Evolutionary conservation across 2,888 invertebrate species (phyloP).

Genomic region (Rhopalosiphum nymphaeae): DNA sequence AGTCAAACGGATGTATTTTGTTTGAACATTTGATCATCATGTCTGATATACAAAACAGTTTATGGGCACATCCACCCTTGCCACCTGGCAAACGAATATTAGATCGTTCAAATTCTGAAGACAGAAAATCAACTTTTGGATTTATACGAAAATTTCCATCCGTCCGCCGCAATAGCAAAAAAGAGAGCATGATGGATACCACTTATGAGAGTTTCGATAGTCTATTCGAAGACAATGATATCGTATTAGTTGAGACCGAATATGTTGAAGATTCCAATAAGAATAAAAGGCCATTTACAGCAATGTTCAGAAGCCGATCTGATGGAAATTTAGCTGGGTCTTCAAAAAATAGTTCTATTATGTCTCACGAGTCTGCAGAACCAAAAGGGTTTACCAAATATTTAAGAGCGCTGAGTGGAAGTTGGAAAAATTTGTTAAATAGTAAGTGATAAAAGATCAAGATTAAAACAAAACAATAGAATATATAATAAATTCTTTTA

Average conservation of each 20-base stretch:
- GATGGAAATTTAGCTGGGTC: conserved; percentile 76
- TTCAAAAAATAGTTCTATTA: conserved; percentile 66
- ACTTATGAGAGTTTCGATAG: conserved; percentile 66
- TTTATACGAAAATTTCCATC: conserved; percentile 46
- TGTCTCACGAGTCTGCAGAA: conserved; percentile 71
- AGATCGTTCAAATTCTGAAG: conserved; percentile 43
- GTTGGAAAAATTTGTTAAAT: conserved; percentile 84
- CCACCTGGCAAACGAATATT: conserved; percentile 64
- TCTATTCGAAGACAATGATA: conserved; percentile 64
- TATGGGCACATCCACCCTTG: conserved; percentile 65
- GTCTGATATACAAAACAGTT: conserved; percentile 13
- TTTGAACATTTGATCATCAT: not conserved
- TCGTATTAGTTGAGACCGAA: conserved; percentile 43
- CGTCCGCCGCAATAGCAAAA: conserved; percentile 60
- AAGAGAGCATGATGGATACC: conserved; percentile 45
- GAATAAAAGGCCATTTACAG: conserved; percentile 66
- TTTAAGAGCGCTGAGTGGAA: conserved; percentile 81
- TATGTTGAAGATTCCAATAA: conserved; percentile 37
- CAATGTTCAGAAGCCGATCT: conserved; percentile 78
- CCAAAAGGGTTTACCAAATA: conserved; percentile 76
- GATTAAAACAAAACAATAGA: conserved; percentile 9
- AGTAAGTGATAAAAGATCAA: conserved; percentile 75
- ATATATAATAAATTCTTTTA: not conserved
- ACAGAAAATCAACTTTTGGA: conserved; percentile 25
- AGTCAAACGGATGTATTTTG: conserved; percentile 19